These are phyloP conservation scores for Felis chaus DNA, from an alignment of 2,113 vertebrate genomes.

Conservation along the genomic window DNA sequence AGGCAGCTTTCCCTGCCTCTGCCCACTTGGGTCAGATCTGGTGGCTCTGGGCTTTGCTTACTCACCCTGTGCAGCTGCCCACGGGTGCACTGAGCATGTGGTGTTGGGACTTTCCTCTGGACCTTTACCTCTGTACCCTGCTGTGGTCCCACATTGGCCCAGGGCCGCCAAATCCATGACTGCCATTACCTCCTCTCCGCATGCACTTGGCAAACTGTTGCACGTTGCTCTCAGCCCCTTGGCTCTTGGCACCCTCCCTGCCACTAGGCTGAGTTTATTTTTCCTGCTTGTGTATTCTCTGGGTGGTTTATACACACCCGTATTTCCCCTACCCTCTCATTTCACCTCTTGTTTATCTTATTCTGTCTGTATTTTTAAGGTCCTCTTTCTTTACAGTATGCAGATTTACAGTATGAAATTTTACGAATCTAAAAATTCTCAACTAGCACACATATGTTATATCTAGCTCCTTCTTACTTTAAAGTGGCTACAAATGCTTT, in stretches of 20 bases:
- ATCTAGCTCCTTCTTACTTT: background rate
- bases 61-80: background rate
- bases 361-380: background rate
- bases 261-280: background rate
- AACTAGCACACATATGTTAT: background rate
- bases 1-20: background rate
- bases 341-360: background rate
- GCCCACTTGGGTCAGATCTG: rapidly evolving
- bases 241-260: background rate
- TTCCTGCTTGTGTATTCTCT: background rate
- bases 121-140: background rate
- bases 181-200: rapidly evolving
- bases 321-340: background rate
- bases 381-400: background rate
- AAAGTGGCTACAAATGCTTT: background rate
- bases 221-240: rapidly evolving
- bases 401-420: background rate
- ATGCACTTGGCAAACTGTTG: background rate
- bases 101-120: background rate
- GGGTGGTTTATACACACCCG: background rate
- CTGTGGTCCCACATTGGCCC: too few relatives aligned
- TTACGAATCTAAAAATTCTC: background rate
- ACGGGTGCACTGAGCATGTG: rapidly evolving
- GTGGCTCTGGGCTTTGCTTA: background rate
- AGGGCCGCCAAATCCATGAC: background rate